phyloP scores from a whole-genome alignment of 2,888 invertebrate genomes.

The Morpho helenor region DNA sequence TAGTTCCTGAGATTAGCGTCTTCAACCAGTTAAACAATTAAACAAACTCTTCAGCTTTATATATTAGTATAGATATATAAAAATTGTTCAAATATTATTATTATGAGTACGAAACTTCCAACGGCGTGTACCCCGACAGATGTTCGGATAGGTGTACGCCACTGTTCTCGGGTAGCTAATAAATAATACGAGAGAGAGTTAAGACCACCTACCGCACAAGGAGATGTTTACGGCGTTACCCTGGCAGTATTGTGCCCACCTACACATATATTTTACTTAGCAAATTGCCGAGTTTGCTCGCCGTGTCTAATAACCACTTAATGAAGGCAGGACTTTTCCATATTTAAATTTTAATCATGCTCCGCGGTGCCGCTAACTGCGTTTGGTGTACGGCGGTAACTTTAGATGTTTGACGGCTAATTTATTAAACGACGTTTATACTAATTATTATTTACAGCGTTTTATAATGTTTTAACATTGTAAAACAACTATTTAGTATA shows the following conservation, averaged over 20 bases:
- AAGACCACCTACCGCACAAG: constrained; percentile 73
- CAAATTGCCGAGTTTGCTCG: constrained; percentile 71
- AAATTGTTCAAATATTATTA: constrained; percentile 7
- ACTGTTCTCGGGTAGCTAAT: constrained; percentile 48
- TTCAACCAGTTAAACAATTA: too few relatives aligned
- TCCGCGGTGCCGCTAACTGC: constrained; percentile 16
- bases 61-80: neutral
- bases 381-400: constrained; percentile 17
- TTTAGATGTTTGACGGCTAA: constrained; percentile 13
- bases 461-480: neutral
- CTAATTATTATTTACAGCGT: constrained; percentile 2
- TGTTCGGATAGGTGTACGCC: constrained; percentile 30
- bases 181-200: constrained; percentile 74
- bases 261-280: constrained; percentile 75
- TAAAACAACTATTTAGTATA: neutral
- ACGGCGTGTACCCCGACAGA: constrained; percentile 29
- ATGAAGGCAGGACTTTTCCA: constrained; percentile 52
- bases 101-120: constrained; percentile 10
- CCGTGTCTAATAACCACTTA: constrained; percentile 75
- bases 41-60: too few relatives aligned
- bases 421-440: constrained; percentile 7
- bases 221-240: constrained; percentile 66
- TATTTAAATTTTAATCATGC: constrained; percentile 33
- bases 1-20: too few relatives aligned
- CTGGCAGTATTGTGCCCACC: constrained; percentile 68